Conservation (phyloP, 2,113 vertebrate genomes). For the Pseudorasbora parva region DNA sequence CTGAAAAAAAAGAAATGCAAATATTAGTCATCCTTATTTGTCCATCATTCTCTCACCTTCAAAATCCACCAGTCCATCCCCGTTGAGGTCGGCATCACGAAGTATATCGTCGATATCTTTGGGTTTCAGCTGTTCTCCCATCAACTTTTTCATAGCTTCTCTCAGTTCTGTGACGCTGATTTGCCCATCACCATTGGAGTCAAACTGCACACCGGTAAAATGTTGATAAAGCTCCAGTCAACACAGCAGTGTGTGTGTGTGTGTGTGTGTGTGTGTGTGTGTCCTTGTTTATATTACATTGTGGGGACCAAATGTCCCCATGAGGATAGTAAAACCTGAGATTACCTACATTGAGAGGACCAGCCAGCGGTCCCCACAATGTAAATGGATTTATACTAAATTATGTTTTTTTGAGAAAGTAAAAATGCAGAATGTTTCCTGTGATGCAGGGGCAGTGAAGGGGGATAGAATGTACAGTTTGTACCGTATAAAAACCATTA, state of each 20-base stretch:
- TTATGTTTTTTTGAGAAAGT: no score
- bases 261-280: background rate
- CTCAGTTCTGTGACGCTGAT: slow-evolving; percentile 84
- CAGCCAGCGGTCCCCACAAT: no score
- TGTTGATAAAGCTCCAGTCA: background rate
- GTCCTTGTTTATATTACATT: no score
- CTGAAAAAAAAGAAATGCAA: background rate
- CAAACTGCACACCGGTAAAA: slow-evolving; percentile 79
- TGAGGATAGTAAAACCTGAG: no score
- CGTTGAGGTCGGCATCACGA: slow-evolving; percentile 88
- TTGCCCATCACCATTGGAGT: slow-evolving; percentile 88
- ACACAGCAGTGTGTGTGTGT: background rate
- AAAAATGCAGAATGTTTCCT: no score
- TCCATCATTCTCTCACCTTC: slow-evolving; percentile 78
- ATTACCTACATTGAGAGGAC: no score
- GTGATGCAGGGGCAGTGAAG: no score
- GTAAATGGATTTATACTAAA: no score
- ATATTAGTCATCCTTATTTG: background rate
- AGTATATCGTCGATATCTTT: slow-evolving; percentile 92
- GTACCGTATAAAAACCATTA: no score
- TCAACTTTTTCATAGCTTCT: slow-evolving; percentile 86
- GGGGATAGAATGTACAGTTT: no score
- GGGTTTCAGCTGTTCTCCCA: slow-evolving; percentile 89
- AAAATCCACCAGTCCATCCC: slow-evolving; percentile 91
- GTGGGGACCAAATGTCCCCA: no score